Base-by-base conservation (phyloP, 2,113 vertebrate species). In the Melanerpes formicivorus region DNA sequence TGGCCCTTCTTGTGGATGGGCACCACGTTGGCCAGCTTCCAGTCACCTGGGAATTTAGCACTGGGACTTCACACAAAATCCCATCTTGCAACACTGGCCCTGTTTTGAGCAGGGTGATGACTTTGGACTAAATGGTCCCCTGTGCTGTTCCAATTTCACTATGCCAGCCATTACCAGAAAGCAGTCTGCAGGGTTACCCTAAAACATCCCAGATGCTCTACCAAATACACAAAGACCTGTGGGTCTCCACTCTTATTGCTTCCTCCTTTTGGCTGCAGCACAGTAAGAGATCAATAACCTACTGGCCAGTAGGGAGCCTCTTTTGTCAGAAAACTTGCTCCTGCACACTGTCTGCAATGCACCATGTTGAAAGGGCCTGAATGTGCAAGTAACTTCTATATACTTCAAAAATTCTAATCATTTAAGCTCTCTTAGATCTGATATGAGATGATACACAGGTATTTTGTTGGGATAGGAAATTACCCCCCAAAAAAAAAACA, bases 281-380 rank as follows among this genome's bases (percentile, higher is more conserved):
- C 14, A 56, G 26, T 2, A 63, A 44, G 40, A 77, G 9, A 67
- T 3, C 22, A 42, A 12, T 13, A 26, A 73, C 6, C 12, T 65
- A 17, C 0, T 54, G 37, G 27, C 3, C 5, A 25, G 0, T 13
- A 74, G 55, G 10, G 2, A 72, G 21, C 6, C 25, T 62, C 32
- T 54, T 72, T 32, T 26, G 40, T 34, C 48, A 69, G 54, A 67
- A 84, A 88, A 34, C 7, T 13, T 79, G 13, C 42, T n/a, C 58
- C 54, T 73, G 46, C 48, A 71, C 5, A 8, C 48, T 62, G 23
- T 14, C 63, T 58, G 29, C 3, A 23, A 84, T 80, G 62, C 32
- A 80, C 11, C 34, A 73, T 5, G 30, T 0, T 5, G 26, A 82
- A 77, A 10, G 10, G n/a, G 18, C 9, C 11, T 42, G 13, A 52